phyloP scores from a whole-genome alignment of 2,113 vertebrate genomes.

The Helogale parvula region DNA sequence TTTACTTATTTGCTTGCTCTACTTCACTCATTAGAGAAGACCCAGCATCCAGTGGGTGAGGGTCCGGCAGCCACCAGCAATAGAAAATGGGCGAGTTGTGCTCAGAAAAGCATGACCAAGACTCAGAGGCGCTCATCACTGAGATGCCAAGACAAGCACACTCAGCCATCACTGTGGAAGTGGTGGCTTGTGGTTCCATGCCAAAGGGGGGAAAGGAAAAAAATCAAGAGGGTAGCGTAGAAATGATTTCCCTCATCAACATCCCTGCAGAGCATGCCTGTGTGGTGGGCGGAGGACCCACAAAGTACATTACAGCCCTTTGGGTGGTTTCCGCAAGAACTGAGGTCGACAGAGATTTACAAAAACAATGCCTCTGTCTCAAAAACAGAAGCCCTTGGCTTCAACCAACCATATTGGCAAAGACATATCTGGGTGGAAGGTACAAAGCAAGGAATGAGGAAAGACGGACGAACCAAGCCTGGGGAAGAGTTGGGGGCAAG shows the following conservation, averaged over 20 bases:
- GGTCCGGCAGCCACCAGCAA: neutral
- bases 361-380: neutral
- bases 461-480: neutral
- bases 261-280: neutral
- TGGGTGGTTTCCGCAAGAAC: neutral
- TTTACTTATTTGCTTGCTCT: neutral
- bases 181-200: neutral
- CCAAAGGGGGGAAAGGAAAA: neutral
- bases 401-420: neutral
- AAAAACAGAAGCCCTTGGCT: neutral
- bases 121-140: accelerated
- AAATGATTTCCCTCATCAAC: neutral
- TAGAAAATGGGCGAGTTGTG: neutral
- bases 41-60: neutral
- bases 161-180: neutral
- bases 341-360: neutral
- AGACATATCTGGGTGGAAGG: neutral
- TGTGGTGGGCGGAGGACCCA: neutral
- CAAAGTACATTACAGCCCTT: accelerated
- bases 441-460: neutral
- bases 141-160: neutral
- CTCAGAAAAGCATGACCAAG: neutral
- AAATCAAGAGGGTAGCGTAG: neutral
- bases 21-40: neutral
- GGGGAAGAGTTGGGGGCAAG: neutral